Conservation (phyloP, 1,140 invertebrate species). For the Lucilia sericata region DNA sequence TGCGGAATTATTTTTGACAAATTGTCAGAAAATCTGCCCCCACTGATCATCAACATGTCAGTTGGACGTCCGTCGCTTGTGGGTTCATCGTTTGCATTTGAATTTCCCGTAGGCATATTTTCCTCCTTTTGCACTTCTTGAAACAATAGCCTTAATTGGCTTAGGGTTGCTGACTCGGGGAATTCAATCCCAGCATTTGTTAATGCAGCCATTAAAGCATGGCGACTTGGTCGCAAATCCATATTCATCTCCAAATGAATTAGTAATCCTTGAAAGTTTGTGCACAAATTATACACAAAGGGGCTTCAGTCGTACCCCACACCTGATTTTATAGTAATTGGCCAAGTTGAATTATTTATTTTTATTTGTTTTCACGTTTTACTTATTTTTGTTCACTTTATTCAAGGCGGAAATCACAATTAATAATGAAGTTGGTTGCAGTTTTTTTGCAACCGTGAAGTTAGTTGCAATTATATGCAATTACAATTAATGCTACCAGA, state of each 20-base stretch:
- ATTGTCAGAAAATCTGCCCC: not conserved
- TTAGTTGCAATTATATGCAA: too few relatives aligned
- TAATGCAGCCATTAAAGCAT: slow-evolving; percentile 63
- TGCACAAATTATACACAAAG: too few relatives aligned
- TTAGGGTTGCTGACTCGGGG: slow-evolving; percentile 50
- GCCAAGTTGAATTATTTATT: too few relatives aligned
- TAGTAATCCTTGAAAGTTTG: too few relatives aligned
- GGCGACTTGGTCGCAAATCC: slow-evolving; percentile 48
- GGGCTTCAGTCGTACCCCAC: too few relatives aligned
- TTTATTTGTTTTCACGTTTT: too few relatives aligned
- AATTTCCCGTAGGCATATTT: slow-evolving; percentile 43
- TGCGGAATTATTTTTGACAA: not conserved
- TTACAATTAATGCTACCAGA: not conserved
- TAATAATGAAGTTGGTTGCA: not conserved
- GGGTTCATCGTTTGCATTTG: slow-evolving; percentile 43
- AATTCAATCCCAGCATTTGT: slow-evolving; percentile 60
- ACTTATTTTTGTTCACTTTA: too few relatives aligned
- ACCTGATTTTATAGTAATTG: not conserved
- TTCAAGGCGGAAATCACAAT: too few relatives aligned
- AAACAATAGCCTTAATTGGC: slow-evolving; percentile 49
- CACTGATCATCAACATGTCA: not conserved
- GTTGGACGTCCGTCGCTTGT: slow-evolving; percentile 41
- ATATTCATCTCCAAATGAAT: too few relatives aligned
- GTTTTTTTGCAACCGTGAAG: not conserved
- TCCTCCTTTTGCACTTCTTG: slow-evolving; percentile 49